Conservation (phyloP, 2,888 invertebrate species). For the Callyntrura guangdongensis region DNA sequence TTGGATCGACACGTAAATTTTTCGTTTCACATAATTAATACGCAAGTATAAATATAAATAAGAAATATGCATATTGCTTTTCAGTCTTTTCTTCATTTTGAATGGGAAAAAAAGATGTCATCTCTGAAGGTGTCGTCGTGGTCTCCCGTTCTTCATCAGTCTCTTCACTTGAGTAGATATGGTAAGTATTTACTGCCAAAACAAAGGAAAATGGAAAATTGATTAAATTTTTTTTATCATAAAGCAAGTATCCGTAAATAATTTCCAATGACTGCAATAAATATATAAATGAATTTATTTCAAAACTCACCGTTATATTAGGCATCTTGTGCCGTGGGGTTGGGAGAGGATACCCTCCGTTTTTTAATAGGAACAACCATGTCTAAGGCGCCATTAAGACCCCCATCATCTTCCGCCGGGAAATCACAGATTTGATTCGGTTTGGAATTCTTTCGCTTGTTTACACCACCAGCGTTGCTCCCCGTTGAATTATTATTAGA, state of each 20-base stretch:
- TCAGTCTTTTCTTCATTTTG: conserved; percentile 43
- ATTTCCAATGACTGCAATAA: too few species aligned
- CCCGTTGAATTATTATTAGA: conserved; percentile 73
- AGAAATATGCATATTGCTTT: neutral
- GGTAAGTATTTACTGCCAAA: neutral
- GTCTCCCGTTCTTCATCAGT: conserved; percentile 21
- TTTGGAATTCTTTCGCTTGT: conserved; percentile 84
- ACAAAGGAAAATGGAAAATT: neutral
- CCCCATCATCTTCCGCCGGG: conserved; percentile 73
- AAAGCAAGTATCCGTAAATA: too few species aligned
- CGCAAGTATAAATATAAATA: conserved; percentile 1
- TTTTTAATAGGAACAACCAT: conserved; percentile 84
- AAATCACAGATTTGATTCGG: conserved; percentile 85
- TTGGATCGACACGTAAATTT: neutral
- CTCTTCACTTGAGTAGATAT: conserved; percentile 23
- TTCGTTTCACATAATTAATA: neutral
- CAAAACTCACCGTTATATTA: conserved; percentile 21
- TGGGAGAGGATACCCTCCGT: conserved; percentile 80
- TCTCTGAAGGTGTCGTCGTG: neutral
- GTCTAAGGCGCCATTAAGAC: conserved; percentile 79
- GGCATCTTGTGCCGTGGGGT: conserved; percentile 59
- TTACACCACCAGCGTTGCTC: conserved; percentile 62
- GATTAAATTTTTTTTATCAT: too few species aligned
- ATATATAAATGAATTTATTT: too few species aligned
- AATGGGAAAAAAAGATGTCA: conserved; percentile 4